A percentile compares a stretch with the other conserved stretches of the same genome.
phyloP scores from a whole-genome alignment of 2,113 vertebrate genomes.

The Cnemophilus loriae region DNA sequence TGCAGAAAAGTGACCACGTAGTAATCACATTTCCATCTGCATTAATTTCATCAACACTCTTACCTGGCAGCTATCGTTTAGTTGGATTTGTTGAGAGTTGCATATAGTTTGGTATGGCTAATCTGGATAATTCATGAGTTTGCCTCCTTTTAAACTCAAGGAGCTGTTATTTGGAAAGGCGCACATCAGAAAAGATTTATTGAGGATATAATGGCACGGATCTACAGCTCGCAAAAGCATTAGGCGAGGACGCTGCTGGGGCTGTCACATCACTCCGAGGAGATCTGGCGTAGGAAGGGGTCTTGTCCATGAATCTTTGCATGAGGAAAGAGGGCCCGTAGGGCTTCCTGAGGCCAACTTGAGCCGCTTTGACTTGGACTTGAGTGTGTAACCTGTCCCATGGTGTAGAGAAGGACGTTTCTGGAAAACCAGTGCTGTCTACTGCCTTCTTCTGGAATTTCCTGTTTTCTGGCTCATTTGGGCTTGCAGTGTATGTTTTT shows the following conservation, averaged over 20 bases:
- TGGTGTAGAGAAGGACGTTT: background rate
- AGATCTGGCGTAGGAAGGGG: background rate
- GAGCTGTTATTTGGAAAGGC: background rate
- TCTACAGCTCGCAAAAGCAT: background rate
- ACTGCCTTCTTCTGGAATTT: background rate
- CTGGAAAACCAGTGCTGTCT: background rate
- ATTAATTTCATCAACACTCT: background rate
- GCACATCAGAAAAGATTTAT: background rate
- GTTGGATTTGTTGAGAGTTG: background rate
- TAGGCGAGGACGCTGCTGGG: background rate
- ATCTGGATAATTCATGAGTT: background rate
- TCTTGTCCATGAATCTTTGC: background rate
- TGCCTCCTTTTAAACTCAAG: background rate
- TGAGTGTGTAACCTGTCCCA: rapidly evolving
- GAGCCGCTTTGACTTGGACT: rapidly evolving
- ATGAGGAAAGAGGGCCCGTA: background rate
- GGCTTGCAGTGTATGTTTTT: background rate
- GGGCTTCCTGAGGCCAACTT: background rate
- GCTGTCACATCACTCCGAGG: rapidly evolving
- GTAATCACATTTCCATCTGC: background rate
- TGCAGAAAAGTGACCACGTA: background rate
- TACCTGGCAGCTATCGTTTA: background rate
- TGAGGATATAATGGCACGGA: background rate
- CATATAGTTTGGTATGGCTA: background rate
- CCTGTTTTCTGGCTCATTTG: background rate